phyloP scores from a whole-genome alignment of 1,140 invertebrate species.

The Argopecten irradians region DNA sequence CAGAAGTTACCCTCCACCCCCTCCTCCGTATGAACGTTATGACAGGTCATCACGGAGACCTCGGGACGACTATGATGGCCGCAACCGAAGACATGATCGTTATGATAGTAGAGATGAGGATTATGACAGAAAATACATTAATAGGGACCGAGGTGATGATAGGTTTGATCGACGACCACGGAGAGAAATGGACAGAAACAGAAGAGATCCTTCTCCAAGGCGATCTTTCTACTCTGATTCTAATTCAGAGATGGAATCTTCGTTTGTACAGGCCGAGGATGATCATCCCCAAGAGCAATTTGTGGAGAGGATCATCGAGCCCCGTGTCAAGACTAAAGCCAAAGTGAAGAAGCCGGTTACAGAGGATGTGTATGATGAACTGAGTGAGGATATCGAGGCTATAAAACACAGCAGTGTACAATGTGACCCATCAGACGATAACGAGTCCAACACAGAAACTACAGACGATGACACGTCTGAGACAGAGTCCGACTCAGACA shows the following conservation, averaged over 20 bases:
- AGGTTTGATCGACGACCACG: neutral
- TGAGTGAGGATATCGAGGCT: conserved; percentile 42
- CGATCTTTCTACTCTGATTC: neutral
- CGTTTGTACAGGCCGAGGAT: conserved; percentile 58
- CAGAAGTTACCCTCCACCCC: conserved; percentile 45
- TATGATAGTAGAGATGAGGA: conserved; percentile 26
- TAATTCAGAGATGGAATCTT: conserved; percentile 36
- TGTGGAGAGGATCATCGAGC: conserved; percentile 55
- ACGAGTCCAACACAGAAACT: conserved; percentile 39
- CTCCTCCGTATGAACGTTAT: conserved; percentile 42
- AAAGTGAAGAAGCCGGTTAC: conserved; percentile 11
- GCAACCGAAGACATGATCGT: neutral
- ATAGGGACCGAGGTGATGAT: conserved; percentile 12
- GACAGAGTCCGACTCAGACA: conserved; percentile 38
- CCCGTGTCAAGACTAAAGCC: conserved; percentile 41
- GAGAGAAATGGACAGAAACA: conserved; percentile 27
- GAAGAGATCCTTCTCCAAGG: conserved; percentile 24
- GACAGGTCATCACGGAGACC: conserved; percentile 24
- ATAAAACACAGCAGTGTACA: conserved; percentile 33
- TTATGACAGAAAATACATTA: conserved; percentile 26
- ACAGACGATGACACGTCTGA: conserved; percentile 41
- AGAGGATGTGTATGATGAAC: conserved; percentile 52
- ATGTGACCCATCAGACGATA: conserved; percentile 37
- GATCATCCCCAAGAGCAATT: conserved; percentile 59
- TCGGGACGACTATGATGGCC: conserved; percentile 18